Conservation (phyloP, 2,888 invertebrate species). For the Stenodera caucasica region DNA sequence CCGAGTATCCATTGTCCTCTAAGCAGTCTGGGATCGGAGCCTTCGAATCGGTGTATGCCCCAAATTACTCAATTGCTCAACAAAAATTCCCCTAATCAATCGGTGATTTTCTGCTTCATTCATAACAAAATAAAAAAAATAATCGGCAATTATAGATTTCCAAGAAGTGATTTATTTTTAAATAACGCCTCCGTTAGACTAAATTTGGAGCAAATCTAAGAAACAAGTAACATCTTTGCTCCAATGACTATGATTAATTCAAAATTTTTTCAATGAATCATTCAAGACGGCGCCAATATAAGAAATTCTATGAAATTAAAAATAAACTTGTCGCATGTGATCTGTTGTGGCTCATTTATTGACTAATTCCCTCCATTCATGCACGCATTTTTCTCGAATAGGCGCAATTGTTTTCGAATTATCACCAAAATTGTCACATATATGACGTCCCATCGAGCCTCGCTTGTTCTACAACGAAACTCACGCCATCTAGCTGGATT, state of each 20-base stretch:
- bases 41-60: too few species aligned
- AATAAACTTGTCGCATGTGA: slow-evolving; percentile 22
- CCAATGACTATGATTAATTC: slow-evolving; percentile 18
- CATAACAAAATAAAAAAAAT: too few species aligned
- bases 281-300: slow-evolving; percentile 19
- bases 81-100: too few species aligned
- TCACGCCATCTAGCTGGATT: background rate
- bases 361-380: too few species aligned
- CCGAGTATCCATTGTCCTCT: slow-evolving; percentile 13
- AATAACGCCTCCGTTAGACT: background rate
- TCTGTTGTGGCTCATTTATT: too few species aligned
- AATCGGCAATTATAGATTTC: background rate
- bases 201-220: slow-evolving; percentile 11
- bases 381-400: too few species aligned
- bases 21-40: too few species aligned
- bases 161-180: background rate
- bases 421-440: too few species aligned
- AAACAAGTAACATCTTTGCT: background rate
- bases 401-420: too few species aligned
- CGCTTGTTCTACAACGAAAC: background rate
- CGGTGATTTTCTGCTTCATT: too few species aligned
- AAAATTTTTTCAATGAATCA: slow-evolving; percentile 20
- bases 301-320: slow-evolving; percentile 16
- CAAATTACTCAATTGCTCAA: too few species aligned
- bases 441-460: background rate